Evolutionary conservation across 1,140 invertebrate species (phyloP).

Genomic region (Pararge aegeria): DNA sequence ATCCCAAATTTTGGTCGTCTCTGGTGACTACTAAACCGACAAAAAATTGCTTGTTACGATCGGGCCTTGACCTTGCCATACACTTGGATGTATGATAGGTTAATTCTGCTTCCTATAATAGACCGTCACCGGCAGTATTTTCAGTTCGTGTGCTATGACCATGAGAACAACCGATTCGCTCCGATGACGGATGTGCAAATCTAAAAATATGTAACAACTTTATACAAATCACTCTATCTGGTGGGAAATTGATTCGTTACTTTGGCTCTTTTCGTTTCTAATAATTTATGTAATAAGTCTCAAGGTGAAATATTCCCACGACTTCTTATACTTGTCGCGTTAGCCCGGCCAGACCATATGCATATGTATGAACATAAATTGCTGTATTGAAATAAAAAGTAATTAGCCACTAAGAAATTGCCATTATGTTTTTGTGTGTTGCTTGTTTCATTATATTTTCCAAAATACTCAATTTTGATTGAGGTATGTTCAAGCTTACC

Average conservation of each 20-base stretch:
- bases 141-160: slow-evolving; percentile 22
- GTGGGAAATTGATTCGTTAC: background rate
- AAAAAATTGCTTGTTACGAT: slow-evolving; percentile 18
- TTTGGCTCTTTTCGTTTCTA: background rate
- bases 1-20: background rate
- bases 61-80: slow-evolving; percentile 24
- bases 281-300: background rate
- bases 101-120: slow-evolving; percentile 28
- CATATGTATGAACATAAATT: too few species aligned
- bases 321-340: too few species aligned
- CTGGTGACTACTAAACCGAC: background rate
- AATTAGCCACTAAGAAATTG: too few species aligned
- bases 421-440: too few species aligned
- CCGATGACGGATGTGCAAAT: slow-evolving; percentile 23
- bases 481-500: too few species aligned
- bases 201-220: slow-evolving; percentile 22
- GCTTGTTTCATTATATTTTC: too few species aligned
- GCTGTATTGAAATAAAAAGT: too few species aligned
- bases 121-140: slow-evolving; percentile 11
- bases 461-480: too few species aligned
- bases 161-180: slow-evolving; percentile 17
- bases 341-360: too few species aligned
- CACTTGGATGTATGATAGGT: slow-evolving; percentile 20
- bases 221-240: slow-evolving; percentile 8
- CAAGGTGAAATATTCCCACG: background rate